Percentiles rank a stretch among this genome's conserved stretches.
These are phyloP conservation scores for Siniperca chuatsi DNA, from an alignment of 2,113 vertebrate species.

Conservation along the genomic window DNA sequence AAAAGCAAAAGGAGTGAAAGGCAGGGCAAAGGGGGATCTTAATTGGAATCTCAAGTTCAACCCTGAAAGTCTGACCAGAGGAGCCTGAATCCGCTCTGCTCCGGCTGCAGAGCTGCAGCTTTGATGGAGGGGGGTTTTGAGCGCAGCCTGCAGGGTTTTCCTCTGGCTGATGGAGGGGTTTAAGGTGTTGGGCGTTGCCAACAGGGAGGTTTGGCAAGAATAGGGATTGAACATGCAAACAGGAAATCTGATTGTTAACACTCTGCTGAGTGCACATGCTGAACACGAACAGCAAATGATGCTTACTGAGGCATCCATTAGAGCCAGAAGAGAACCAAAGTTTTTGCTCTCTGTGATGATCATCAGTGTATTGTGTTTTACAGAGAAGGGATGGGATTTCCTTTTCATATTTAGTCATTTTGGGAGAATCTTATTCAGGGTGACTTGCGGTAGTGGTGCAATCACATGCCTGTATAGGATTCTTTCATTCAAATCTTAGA, in stretches of 20 bases:
- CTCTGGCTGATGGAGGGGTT: constrained; percentile 4
- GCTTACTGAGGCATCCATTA: background rate
- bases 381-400: no score
- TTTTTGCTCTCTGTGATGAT: background rate
- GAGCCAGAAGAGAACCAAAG: background rate
- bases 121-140: background rate
- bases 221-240: background rate
- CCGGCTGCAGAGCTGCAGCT: background rate
- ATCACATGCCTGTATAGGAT: no score
- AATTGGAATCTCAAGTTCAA: constrained; percentile 36
- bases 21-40: constrained; percentile 20
- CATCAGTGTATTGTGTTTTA: background rate
- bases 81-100: background rate
- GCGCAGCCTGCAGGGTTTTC: background rate
- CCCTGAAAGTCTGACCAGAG: background rate
- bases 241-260: constrained; percentile 8
- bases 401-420: no score
- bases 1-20: constrained; percentile 7
- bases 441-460: no score
- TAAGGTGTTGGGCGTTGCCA: background rate
- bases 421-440: no score
- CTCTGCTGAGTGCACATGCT: background rate
- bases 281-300: background rate
- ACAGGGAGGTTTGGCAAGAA: background rate
- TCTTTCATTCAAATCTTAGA: no score